Evolutionary conservation across 2,113 vertebrate species (phyloP), one percentile per base, ranked within the genome.

Genomic region (Zosterops japonicus): DNA sequence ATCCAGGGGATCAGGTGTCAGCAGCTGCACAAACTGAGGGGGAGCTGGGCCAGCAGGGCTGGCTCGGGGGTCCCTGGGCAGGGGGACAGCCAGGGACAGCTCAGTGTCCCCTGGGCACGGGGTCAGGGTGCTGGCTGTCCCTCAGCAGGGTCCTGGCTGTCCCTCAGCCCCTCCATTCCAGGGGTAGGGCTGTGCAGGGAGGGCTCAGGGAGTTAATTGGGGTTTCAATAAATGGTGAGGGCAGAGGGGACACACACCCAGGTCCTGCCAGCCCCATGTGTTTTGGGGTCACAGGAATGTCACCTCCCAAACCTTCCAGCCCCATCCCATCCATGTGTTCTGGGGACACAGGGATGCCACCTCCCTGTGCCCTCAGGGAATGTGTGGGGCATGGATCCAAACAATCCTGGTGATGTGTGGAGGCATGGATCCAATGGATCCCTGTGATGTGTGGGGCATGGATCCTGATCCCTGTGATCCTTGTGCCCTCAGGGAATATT

Each of bases 1-100:
- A 80, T 11, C 84, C 6, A 9, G 12, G 85, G 71, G 95, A 97
- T 97, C 96, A 3, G 71, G 74, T 98, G 93, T 91, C 90, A 8
- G 92, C 89, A 94, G 91, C 95, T 94, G 89, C 46, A 47, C 11
- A 47, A 23, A 47, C 21, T 22, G 46, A 11, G 46, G 44, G 46
- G 46, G 21, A 22, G 36, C 3, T 3, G 19, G 31, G 65, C 36
- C 76, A 69, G 55, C 1, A 3, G 41, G 36, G 55, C 41, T 52
- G 84, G 42, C 36, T 21, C 2, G 1, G 55, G 76, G 87, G 69
- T 31, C 41, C 8, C 46, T 1, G 11, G 71, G 61, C 67, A 41
- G 21, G 67, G 79, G 87, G 29, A 68, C 52, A 25, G 33, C 11
- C 24, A 35, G 77, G 39, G 16, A 49, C 29, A 33, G 31, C 69